Percentiles rank a stretch among this genome's conserved stretches.
Conservation (phyloP, 2,797 vertebrate genomes). For the Champsocephalus gunnari region DNA sequence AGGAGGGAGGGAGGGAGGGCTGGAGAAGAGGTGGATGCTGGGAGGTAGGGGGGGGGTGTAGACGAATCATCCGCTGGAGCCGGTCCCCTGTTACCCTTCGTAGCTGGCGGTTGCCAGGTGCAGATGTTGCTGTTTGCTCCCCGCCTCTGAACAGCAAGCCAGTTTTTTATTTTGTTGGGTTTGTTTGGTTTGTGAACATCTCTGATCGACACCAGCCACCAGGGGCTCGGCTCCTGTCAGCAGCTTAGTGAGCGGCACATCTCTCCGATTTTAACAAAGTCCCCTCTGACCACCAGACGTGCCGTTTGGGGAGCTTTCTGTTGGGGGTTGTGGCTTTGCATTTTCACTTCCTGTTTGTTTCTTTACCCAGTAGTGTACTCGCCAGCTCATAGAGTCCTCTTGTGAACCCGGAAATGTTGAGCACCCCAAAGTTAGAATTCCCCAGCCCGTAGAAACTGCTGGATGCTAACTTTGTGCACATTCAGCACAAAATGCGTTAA, state of each 20-base stretch:
- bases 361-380: too few relatives aligned
- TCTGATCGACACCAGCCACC: conserved; percentile 64
- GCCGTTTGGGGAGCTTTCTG: conserved; percentile 58
- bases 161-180: conserved; percentile 14
- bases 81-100: conserved; percentile 61
- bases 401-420: too few relatives aligned
- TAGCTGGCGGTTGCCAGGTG: conserved; percentile 75
- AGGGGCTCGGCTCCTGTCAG: conserved; percentile 73
- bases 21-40: conserved; percentile 43
- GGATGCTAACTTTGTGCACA: too few relatives aligned
- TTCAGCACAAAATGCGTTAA: too few relatives aligned
- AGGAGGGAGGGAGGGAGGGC: conserved; percentile 39
- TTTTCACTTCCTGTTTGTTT: conserved; percentile 45
- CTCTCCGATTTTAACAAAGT: conserved; percentile 75
- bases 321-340: conserved; percentile 63
- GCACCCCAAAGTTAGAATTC: too few relatives aligned
- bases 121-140: conserved; percentile 75
- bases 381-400: too few relatives aligned
- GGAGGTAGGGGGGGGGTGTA: conserved; percentile 44
- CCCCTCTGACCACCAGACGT: conserved; percentile 67
- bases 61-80: conserved; percentile 67
- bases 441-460: too few relatives aligned
- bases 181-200: conserved; percentile 61
- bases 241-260: conserved; percentile 74
- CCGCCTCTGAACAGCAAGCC: conserved; percentile 67